These are phyloP conservation scores for Cottoperca gobio DNA, from an alignment of 2,797 vertebrate genomes.

Conservation along the genomic window DNA sequence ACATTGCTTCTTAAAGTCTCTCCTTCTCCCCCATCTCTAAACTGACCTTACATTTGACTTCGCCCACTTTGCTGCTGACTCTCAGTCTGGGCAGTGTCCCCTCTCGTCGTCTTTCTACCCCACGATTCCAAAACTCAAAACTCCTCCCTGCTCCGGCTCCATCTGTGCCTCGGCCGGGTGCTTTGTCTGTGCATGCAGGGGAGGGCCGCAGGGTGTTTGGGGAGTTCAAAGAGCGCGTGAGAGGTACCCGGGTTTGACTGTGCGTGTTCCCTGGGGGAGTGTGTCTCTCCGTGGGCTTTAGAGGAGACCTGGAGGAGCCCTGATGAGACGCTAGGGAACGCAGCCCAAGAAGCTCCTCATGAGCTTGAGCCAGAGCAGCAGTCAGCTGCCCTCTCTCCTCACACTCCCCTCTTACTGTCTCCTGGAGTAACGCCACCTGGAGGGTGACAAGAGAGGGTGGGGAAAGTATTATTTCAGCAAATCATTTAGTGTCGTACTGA, in stretches of 20 bases:
- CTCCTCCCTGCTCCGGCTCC: slow-evolving; percentile 21
- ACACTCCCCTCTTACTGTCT: slow-evolving; percentile 91
- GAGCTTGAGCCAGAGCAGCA: slow-evolving; percentile 85
- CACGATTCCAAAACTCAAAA: slow-evolving; percentile 37
- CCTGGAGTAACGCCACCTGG: slow-evolving; percentile 89
- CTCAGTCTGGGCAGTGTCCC: slow-evolving; percentile 68
- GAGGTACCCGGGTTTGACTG: slow-evolving; percentile 41
- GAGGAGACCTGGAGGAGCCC: slow-evolving; percentile 46
- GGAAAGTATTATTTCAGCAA: neutral
- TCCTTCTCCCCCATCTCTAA: slow-evolving; percentile 64
- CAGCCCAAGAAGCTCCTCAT: slow-evolving; percentile 85
- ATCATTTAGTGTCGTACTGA: neutral
- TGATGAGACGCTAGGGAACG: slow-evolving; percentile 43
- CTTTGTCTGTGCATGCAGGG: slow-evolving; percentile 32
- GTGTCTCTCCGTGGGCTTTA: slow-evolving; percentile 33
- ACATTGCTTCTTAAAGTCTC: slow-evolving; percentile 52
- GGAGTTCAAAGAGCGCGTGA: slow-evolving; percentile 55
- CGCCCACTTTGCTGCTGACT: slow-evolving; percentile 41
- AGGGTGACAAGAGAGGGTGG: neutral
- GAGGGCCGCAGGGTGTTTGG: slow-evolving; percentile 67
- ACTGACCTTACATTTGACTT: slow-evolving; percentile 70
- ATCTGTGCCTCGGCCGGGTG: slow-evolving; percentile 27
- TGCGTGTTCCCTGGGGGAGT: neutral
- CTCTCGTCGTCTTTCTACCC: slow-evolving; percentile 29
- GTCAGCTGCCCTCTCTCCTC: slow-evolving; percentile 92